Evolutionary conservation across 2,888 invertebrate species (phyloP), one percentile per base, ranked within the genome.

Genomic region (Polydrusus cervinus): DNA sequence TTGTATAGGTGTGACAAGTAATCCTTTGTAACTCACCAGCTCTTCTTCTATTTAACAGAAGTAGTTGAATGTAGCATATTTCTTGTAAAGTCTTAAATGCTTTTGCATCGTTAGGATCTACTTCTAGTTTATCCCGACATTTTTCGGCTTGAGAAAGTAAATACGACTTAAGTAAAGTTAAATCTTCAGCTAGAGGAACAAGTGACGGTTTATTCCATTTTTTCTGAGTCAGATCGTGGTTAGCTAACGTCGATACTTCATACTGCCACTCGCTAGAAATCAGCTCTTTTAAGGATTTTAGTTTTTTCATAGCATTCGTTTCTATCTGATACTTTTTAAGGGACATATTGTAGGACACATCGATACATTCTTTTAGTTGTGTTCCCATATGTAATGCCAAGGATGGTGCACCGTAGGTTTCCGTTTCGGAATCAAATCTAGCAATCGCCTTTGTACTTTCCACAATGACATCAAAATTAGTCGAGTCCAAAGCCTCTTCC

Each of bases 201-300:
- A 79, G 62, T 40, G 76, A 66, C 47, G 74, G 72, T 67, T 79
- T 79, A 53, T 79, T 79, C 25, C 73, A 79, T 38, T 65, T 76
- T 30, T 79, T 79, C 14, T 70, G 64, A 30, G 38, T 34, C 30
- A 78, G 49, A 74, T 79, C 69, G 38, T 77, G 73, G 10, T 70
- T 74, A 10, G 77, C 78, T 53, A 66, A 64, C 13, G 61, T 75
- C 7, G 55, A 57, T n/a, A 71, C 53, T 45, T 71, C 71, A 14
- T 40, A 49, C 18, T 38, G 51, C 71, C 71, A 71, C 14, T 71
- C 71, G n/a, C 34, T 49, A 0, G 34, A 51, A 65, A 71, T 65
- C n/a, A 71, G n/a, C 2, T 51, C 51, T 53, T 38, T 71, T 11
- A 71, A 38, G 8, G 45, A 25, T 10, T 64, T 71, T 7, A 38